Conservation (phyloP, 2,888 invertebrate species). For the Escarpia spicata region DNA sequence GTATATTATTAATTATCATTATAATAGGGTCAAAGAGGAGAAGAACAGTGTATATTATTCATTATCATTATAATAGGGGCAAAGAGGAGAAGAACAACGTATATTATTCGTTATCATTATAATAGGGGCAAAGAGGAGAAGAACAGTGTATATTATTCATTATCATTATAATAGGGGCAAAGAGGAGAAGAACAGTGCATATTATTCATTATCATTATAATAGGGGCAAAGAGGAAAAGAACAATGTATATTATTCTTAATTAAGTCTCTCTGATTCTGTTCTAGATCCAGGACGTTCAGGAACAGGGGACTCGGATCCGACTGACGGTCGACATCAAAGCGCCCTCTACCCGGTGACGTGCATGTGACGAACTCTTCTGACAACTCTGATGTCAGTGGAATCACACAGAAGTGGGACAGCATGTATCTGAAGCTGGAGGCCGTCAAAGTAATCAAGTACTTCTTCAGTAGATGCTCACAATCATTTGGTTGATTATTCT, state of each 20-base stretch:
- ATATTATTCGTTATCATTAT: no score
- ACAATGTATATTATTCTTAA: background rate
- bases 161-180: no score
- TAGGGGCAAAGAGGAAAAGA: background rate
- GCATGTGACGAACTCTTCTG: slow-evolving; percentile 83
- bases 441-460: slow-evolving; percentile 71
- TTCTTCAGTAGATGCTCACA: background rate
- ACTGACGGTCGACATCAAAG: slow-evolving; percentile 76
- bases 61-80: no score
- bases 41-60: no score
- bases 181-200: no score
- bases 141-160: no score
- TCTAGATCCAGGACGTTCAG: slow-evolving; percentile 55
- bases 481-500: no score
- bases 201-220: no score
- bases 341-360: slow-evolving; percentile 81
- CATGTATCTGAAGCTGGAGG: slow-evolving; percentile 68
- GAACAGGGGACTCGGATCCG: slow-evolving; percentile 67
- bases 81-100: no score
- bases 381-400: slow-evolving; percentile 64
- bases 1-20: no score
- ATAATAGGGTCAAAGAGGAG: no score
- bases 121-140: no score
- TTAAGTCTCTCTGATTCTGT: background rate
- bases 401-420: slow-evolving; percentile 61